Percentiles rank a stretch among this genome's conserved stretches.
Evolutionary conservation across 2,888 invertebrate species (phyloP).

Genomic region (Phrixothrix hirtus): DNA sequence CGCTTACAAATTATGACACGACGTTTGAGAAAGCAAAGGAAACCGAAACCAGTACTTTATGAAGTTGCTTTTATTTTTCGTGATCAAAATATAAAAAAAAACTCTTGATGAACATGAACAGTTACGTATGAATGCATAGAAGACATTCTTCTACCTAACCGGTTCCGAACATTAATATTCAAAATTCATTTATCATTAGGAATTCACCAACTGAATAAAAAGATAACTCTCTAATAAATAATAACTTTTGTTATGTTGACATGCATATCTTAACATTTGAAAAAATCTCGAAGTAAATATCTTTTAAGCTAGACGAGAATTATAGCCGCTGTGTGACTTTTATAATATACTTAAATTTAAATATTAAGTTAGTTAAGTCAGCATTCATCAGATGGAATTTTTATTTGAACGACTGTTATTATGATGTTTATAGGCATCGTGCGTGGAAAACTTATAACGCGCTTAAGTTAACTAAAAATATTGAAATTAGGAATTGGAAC

Average conservation of each 20-base stretch:
- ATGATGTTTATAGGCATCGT: neutral
- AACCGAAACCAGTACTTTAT: conserved; percentile 17
- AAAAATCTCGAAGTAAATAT: neutral
- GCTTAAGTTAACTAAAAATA: too few relatives aligned
- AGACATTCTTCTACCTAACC: conserved; percentile 7
- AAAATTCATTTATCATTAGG: conserved; percentile 16
- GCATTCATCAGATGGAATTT: neutral
- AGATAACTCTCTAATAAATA: conserved; percentile 13
- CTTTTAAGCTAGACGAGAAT: conserved; percentile 2
- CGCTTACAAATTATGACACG: conserved; percentile 19
- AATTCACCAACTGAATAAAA: conserved; percentile 16
- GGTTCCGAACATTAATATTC: conserved; percentile 16
- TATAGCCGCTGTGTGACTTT: conserved; percentile 3
- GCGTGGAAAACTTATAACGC: too few relatives aligned
- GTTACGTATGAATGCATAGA: conserved; percentile 13
- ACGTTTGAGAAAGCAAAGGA: conserved; percentile 8
- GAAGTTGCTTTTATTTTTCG: conserved; percentile 15
- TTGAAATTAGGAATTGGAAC: too few relatives aligned
- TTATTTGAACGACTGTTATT: neutral
- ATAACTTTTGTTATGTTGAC: conserved; percentile 13
- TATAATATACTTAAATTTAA: conserved; percentile 5
- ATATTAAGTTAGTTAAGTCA: conserved; percentile 4
- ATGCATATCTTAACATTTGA: conserved; percentile 9
- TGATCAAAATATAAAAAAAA: conserved; percentile 18
- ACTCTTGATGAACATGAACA: conserved; percentile 3